phyloP scores from a whole-genome alignment of 2,113 vertebrate species.

The Anolis carolinensis region DNA sequence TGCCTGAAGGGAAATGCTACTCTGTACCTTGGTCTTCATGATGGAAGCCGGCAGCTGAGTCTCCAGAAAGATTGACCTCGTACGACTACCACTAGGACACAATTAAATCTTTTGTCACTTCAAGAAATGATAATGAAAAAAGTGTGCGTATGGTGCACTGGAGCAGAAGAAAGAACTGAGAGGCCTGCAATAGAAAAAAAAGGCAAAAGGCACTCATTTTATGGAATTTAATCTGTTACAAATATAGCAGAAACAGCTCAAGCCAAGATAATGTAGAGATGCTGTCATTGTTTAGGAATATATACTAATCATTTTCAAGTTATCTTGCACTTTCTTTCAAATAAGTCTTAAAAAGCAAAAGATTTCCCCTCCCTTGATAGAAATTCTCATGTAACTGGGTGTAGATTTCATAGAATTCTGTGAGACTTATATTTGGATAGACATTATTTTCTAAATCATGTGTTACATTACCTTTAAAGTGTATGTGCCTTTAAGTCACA shows the following conservation, averaged over 20 bases:
- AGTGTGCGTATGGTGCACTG: neutral
- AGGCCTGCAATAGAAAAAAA: neutral
- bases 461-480: too few relatives aligned
- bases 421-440: neutral
- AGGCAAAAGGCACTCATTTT: slow-evolving; percentile 16
- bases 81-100: slow-evolving; percentile 18
- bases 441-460: too few relatives aligned
- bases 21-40: slow-evolving; percentile 66
- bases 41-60: slow-evolving; percentile 69
- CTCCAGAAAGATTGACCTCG: slow-evolving; percentile 63
- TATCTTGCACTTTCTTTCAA: neutral
- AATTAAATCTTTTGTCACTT: slow-evolving; percentile 67
- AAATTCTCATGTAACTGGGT: neutral
- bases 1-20: slow-evolving; percentile 71
- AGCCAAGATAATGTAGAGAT: neutral
- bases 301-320: neutral
- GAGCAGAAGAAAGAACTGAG: slow-evolving; percentile 2
- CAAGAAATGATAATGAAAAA: slow-evolving; percentile 11
- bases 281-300: neutral
- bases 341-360: neutral
- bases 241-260: neutral
- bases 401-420: neutral
- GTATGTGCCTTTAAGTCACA: too few relatives aligned
- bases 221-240: neutral
- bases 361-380: neutral